Evolutionary conservation across 2,113 vertebrate species (phyloP).

Genomic region (Gambusia holbrooki): DNA sequence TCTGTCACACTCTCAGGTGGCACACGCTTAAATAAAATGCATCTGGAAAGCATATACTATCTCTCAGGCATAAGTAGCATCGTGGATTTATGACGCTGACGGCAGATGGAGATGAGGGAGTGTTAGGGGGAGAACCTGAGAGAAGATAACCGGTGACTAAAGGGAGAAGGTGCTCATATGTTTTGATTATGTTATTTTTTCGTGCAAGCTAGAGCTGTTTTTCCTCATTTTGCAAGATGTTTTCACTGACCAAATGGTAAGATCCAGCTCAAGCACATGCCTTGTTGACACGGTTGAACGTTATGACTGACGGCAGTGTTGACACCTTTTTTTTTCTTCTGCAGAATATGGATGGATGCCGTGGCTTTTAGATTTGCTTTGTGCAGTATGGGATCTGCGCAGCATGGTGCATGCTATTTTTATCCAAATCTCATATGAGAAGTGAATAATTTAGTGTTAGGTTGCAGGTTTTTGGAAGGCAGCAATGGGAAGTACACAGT

Average conservation of each 20-base stretch:
- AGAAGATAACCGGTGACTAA: conserved; percentile 19
- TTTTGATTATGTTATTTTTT: conserved; percentile 17
- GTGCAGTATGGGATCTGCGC: conserved; percentile 3
- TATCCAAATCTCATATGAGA: conserved; percentile 35
- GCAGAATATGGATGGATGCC: conserved; percentile 12
- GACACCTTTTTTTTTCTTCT: conserved; percentile 21
- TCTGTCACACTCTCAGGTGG: conserved; percentile 13
- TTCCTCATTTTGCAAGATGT: conserved; percentile 45
- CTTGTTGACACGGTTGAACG: not conserved
- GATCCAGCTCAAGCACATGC: conserved; percentile 13
- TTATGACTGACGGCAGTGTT: conserved; percentile 38
- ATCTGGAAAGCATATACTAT: conserved; percentile 27
- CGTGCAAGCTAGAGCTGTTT: conserved; percentile 39
- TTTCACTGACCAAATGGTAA: conserved; percentile 62
- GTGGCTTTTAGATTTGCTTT: conserved; percentile 17
- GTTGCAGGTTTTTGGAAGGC: conserved; percentile 30
- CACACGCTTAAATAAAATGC: conserved; percentile 27
- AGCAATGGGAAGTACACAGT: conserved; percentile 17
- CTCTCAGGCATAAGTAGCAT: conserved; percentile 34
- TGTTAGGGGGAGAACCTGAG: conserved; percentile 2
- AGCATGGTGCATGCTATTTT: conserved; percentile 53
- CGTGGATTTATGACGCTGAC: conserved; percentile 37
- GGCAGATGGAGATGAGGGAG: conserved; percentile 20
- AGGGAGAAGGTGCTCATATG: conserved; percentile 39
- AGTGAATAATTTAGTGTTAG: conserved; percentile 70